A percentile compares a stretch with the other conserved stretches of the same genome.
These are phyloP conservation scores for Synergus laeviventris DNA, from an alignment of 2,888 invertebrate genomes.

Conservation along the genomic window DNA sequence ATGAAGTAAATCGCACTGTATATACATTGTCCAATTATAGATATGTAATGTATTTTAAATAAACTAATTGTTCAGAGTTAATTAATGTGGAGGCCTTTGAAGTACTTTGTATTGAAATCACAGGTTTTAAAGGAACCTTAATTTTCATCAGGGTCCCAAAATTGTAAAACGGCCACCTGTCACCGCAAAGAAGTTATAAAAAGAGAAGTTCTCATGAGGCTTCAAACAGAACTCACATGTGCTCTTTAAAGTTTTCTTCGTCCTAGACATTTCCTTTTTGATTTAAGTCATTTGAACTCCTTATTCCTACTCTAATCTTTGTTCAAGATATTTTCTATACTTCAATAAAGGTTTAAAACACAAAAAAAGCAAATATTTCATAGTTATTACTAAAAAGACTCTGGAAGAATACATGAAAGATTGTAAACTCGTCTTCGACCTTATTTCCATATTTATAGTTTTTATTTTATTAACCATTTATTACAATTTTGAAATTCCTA, in stretches of 20 bases:
- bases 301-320: background rate
- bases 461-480: background rate
- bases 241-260: background rate
- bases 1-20: background rate
- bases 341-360: background rate
- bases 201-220: background rate
- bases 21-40: background rate
- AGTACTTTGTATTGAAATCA: background rate
- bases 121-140: too few species aligned
- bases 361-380: too few species aligned
- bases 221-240: background rate
- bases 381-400: too few species aligned
- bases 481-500: background rate
- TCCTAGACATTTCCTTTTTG: background rate
- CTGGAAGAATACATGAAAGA: too few species aligned
- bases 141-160: background rate
- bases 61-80: too few species aligned
- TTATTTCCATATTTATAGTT: background rate
- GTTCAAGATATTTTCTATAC: background rate
- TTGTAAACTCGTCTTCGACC: background rate
- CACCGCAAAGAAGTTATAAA: background rate
- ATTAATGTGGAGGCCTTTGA: background rate
- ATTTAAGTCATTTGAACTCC: background rate
- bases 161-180: background rate
- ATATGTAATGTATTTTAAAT: background rate